Evolutionary conservation across 2,113 vertebrate species (phyloP).

Genomic region (Macrotis lagotis): DNA sequence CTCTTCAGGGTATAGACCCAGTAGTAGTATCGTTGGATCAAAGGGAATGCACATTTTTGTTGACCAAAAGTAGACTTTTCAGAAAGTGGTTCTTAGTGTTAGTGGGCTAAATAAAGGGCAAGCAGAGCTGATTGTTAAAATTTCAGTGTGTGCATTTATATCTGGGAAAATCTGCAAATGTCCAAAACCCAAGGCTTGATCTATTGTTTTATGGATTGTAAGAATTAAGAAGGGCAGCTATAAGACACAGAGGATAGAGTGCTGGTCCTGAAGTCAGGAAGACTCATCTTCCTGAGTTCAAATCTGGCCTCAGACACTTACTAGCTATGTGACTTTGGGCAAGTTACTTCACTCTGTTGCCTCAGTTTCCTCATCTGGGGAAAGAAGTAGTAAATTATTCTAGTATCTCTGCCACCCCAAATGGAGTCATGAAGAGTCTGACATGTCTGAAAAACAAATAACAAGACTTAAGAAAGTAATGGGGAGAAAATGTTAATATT

Average conservation of each 20-base stretch:
- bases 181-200: neutral
- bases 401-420: neutral
- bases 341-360: neutral
- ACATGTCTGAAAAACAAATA: no score
- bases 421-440: neutral
- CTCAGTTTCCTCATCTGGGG: neutral
- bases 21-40: no score
- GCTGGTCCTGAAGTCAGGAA: neutral
- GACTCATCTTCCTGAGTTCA: neutral
- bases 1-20: no score
- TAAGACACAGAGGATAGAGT: no score
- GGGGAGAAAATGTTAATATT: neutral
- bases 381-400: neutral
- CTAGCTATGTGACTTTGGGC: neutral
- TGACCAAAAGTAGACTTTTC: no score
- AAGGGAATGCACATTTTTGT: no score
- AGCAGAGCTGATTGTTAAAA: neutral
- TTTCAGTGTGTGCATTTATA: neutral
- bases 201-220: neutral
- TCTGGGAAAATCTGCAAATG: neutral
- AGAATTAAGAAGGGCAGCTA: neutral
- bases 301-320: neutral
- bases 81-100: neutral
- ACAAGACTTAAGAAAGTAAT: neutral
- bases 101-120: no score